A percentile compares a stretch with the other conserved stretches of the same genome.
Evolutionary conservation across 2,888 invertebrate genomes (phyloP).

Genomic region (Metalampra italica): DNA sequence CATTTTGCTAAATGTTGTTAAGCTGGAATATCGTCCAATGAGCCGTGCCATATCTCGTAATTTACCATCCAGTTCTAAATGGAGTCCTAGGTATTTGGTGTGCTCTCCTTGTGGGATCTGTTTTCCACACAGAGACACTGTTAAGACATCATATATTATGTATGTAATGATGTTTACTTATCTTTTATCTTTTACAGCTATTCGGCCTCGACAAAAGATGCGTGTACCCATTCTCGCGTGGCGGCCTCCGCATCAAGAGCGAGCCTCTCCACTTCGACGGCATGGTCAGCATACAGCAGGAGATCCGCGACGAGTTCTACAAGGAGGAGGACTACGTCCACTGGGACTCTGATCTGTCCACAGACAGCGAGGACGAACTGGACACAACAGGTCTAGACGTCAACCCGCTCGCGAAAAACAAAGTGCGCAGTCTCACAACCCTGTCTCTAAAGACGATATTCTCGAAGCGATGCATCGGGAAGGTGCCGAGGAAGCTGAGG

Average conservation of each 20-base stretch:
- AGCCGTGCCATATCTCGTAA: too few relatives aligned
- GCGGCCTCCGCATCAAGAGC: conserved; percentile 26
- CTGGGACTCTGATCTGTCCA: conserved; percentile 47
- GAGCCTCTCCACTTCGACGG: conserved; percentile 30
- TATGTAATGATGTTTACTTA: too few relatives aligned
- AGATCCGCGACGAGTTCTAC: conserved; percentile 34
- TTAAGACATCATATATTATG: too few relatives aligned
- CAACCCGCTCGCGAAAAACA: conserved; percentile 9
- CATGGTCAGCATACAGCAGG: conserved; percentile 48
- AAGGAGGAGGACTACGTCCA: conserved; percentile 38
- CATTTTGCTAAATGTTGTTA: too few relatives aligned
- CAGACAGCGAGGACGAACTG: conserved; percentile 16
- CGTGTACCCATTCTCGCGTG: conserved; percentile 37
- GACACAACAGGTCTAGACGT: neutral
- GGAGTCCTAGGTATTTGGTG: too few relatives aligned
- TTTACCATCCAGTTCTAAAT: too few relatives aligned
- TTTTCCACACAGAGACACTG: too few relatives aligned
- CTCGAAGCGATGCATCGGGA: conserved; percentile 42
- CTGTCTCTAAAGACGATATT: conserved; percentile 50
- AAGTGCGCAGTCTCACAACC: conserved; percentile 31
- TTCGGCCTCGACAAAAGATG: conserved; percentile 46
- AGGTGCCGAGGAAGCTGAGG: conserved; percentile 40
- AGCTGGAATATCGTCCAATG: too few relatives aligned
- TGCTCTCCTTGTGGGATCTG: too few relatives aligned
- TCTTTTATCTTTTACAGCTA: conserved; percentile 33